Evolutionary conservation across 1,140 invertebrate genomes (phyloP), one percentile per base, ranked within the genome.

Genomic region (Halictus rubicundus): DNA sequence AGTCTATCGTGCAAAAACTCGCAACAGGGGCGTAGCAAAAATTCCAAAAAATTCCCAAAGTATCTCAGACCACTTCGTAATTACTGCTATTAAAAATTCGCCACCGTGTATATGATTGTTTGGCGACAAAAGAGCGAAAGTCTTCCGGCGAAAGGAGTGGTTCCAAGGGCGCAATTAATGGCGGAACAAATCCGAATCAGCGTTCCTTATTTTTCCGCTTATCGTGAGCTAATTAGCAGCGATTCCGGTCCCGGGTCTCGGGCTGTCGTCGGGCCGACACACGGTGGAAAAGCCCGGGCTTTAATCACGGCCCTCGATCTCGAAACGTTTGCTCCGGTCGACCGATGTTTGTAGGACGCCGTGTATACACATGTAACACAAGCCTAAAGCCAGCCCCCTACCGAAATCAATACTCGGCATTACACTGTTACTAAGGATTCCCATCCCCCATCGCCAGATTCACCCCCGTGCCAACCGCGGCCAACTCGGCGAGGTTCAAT

Each of bases 381-480:
- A 82, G 71, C 76, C 83, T 85, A 87, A 88, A 86, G 69, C 78
- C 73, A 66, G 60, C 60, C 70, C 74, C 49, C 49, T 52, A 14
- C 68, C 83, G 88, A 88, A 88, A 88, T 89, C 87, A 89, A 88
- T 88, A 89, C 87, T 87, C 81, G 81, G 81, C 81, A 80, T 88
- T 88, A 88, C 81, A 88, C 85, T 81, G 85, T 88, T 88, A 87
- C 83, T 88, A 88, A 88, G 87, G 87, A 86, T 88, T 88, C 87
- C 77, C 83, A 86, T 77, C 77, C 85, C 84, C 84, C 68, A 71
- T 82, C 57, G 75, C 59, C 84, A 86, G 83, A 86, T 86, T 86
- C 72, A 64, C 27, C 65, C 66, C 74, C 61, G 65, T 69, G 65
- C 49, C 32, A 46, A 46, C 39, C 25, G 46, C 76, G 25, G 49